A percentile compares a stretch with the other conserved stretches of the same genome.
phyloP scores from a whole-genome alignment of 2,888 invertebrate genomes.

The Chloroclystis v-ata region DNA sequence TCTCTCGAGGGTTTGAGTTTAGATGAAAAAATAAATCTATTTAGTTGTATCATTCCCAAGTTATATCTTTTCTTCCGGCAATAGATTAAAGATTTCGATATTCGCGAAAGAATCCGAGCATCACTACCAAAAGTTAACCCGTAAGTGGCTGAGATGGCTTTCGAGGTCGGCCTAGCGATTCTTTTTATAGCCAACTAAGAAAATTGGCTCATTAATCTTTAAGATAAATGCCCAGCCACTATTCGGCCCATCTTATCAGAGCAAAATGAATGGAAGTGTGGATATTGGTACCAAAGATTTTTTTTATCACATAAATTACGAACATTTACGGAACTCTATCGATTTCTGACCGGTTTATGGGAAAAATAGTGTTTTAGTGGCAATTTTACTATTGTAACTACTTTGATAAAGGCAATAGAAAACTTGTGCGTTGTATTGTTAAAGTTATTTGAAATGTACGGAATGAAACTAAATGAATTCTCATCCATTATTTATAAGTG shows the following conservation, averaged over 20 bases:
- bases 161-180: slow-evolving; percentile 67
- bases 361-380: slow-evolving; percentile 36
- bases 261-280: slow-evolving; percentile 66
- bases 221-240: slow-evolving; percentile 76
- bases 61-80: slow-evolving; percentile 24
- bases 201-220: slow-evolving; percentile 78
- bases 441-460: slow-evolving; percentile 20
- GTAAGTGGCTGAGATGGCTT: slow-evolving; percentile 55
- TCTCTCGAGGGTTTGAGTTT: slow-evolving; percentile 4
- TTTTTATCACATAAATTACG: slow-evolving; percentile 44
- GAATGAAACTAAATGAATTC: slow-evolving; percentile 15
- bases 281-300: slow-evolving; percentile 52
- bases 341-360: slow-evolving; percentile 42
- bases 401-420: slow-evolving; percentile 23
- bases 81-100: slow-evolving; percentile 32
- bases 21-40: slow-evolving; percentile 7
- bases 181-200: slow-evolving; percentile 78
- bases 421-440: slow-evolving; percentile 14
- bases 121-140: slow-evolving; percentile 54
- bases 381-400: slow-evolving; percentile 37
- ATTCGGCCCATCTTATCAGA: slow-evolving; percentile 75
- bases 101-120: slow-evolving; percentile 41
- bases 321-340: slow-evolving; percentile 36
- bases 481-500: slow-evolving; percentile 27
- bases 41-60: slow-evolving; percentile 19